phyloP scores from a whole-genome alignment of 2,113 vertebrate species.

The Ptilonorhynchus violaceus region DNA sequence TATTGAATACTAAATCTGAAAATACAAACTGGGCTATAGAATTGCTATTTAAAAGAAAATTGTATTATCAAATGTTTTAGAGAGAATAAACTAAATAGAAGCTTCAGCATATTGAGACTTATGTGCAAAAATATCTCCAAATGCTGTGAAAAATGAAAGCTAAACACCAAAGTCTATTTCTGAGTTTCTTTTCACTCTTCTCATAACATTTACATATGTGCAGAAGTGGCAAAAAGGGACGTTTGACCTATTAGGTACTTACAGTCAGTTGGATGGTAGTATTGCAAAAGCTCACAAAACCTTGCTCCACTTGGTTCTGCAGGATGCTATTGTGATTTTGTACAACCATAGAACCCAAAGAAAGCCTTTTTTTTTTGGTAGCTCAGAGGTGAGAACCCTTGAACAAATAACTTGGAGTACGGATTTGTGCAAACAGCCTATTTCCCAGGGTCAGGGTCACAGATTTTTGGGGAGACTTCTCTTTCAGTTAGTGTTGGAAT shows the following conservation, averaged over 20 bases:
- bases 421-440: not conserved
- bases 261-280: not conserved
- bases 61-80: not conserved
- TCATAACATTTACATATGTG: not conserved
- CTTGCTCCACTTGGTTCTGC: not conserved
- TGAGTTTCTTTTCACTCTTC: not conserved
- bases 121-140: not conserved
- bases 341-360: conserved; percentile 17
- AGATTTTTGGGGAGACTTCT: not conserved
- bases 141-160: not conserved
- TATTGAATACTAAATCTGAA: not conserved
- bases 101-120: not conserved
- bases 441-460: not conserved
- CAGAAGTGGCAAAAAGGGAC: not conserved
- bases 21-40: not conserved
- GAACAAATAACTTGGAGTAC: conserved; percentile 49
- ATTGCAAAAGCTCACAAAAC: conserved; percentile 53
- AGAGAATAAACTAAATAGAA: not conserved
- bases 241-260: not conserved
- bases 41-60: not conserved
- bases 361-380: conserved; percentile 28
- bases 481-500: conserved; percentile 10
- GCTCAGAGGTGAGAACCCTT: conserved; percentile 8
- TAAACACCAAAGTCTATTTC: not conserved
- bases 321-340: not conserved